Evolutionary conservation across 2,797 vertebrate genomes (phyloP).

Genomic region (Ispidina lecontei): DNA sequence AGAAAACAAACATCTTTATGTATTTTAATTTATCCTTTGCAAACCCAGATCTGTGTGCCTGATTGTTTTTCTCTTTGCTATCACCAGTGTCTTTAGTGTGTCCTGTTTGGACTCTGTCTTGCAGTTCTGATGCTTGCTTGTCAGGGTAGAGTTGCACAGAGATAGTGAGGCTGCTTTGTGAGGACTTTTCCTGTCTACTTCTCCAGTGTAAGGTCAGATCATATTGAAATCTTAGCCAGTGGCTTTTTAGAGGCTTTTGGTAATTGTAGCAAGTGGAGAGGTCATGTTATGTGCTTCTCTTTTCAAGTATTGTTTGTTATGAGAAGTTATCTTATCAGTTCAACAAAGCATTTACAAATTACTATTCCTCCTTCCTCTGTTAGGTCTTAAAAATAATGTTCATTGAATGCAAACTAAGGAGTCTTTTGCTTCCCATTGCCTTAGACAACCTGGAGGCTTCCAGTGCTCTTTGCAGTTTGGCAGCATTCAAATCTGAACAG

Average conservation of each 20-base stretch:
- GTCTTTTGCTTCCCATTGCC: background rate
- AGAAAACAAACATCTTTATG: constrained; percentile 19
- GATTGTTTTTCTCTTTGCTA: constrained; percentile 26
- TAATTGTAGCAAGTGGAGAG: background rate
- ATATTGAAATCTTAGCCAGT: background rate
- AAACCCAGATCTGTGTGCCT: background rate
- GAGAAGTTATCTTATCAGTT: background rate
- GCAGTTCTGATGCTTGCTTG: background rate
- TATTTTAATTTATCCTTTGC: constrained; percentile 22
- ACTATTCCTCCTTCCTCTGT: background rate
- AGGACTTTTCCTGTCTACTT: background rate
- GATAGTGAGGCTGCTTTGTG: background rate
- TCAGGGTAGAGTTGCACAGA: background rate
- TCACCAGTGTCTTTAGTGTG: background rate
- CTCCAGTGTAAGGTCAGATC: background rate
- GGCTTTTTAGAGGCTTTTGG: background rate
- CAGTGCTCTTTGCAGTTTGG: background rate
- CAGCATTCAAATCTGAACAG: background rate
- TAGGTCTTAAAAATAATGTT: background rate
- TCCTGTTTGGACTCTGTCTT: background rate
- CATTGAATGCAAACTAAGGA: background rate
- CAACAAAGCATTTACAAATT: background rate
- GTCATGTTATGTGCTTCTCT: background rate
- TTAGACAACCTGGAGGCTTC: background rate
- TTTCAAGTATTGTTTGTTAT: background rate